Conservation (phyloP, 2,113 vertebrate genomes). For the Zapus hudsonius region DNA sequence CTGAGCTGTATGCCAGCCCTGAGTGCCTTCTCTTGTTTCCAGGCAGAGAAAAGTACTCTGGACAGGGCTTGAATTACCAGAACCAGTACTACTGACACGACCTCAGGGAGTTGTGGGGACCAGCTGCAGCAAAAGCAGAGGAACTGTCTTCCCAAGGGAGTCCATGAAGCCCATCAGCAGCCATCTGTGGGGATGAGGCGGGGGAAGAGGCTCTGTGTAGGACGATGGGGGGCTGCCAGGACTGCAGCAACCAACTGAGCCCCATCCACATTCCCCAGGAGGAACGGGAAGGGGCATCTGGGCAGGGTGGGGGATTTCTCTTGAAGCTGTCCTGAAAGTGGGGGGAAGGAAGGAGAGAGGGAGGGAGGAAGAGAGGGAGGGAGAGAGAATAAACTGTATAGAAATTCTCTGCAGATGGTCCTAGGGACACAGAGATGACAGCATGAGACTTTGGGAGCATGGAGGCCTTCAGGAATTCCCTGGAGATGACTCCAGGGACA, state of each 20-base stretch:
- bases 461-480: not conserved
- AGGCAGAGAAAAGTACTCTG: too few relatives aligned
- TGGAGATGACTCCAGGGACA: too few relatives aligned
- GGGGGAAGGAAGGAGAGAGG: not conserved
- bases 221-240: not conserved
- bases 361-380: not conserved
- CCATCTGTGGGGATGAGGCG: not conserved
- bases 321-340: not conserved
- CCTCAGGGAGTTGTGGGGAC: too few relatives aligned
- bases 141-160: too few relatives aligned
- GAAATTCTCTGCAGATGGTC: not conserved
- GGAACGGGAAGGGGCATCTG: not conserved
- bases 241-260: not conserved
- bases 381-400: not conserved
- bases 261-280: not conserved
- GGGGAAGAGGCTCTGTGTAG: not conserved
- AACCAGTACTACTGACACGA: too few relatives aligned
- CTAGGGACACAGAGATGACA: not conserved
- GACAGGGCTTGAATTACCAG: too few relatives aligned
- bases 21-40: too few relatives aligned
- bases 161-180: too few relatives aligned
- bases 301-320: not conserved
- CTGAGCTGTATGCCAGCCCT: too few relatives aligned
- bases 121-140: too few relatives aligned
- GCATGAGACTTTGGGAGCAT: not conserved